Conservation (phyloP, 2,797 vertebrate species). For the Coranthus polyacanthus region DNA sequence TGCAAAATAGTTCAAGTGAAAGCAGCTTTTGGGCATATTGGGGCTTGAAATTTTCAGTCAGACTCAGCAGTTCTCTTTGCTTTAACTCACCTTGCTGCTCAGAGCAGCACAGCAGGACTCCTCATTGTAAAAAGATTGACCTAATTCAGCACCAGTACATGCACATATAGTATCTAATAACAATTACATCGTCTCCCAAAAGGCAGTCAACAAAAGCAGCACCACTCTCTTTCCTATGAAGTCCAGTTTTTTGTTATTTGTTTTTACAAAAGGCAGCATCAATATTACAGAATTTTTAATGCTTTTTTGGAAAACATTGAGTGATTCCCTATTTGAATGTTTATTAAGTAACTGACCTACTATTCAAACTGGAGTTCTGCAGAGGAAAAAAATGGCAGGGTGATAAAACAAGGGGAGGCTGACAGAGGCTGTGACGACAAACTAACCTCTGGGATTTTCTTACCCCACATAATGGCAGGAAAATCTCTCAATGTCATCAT, state of each 20-base stretch:
- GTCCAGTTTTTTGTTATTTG: not conserved
- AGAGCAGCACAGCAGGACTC: conserved; percentile 5
- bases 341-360: conserved; percentile 36
- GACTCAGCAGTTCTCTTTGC: not conserved
- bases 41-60: not conserved
- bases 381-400: conserved; percentile 24
- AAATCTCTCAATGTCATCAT: conserved; percentile 75
- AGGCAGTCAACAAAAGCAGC: conserved; percentile 3
- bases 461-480: conserved; percentile 76
- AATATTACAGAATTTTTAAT: too few species aligned
- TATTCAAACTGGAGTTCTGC: conserved; percentile 25
- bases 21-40: not conserved
- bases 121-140: conserved; percentile 5
- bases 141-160: conserved; percentile 21
- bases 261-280: too few species aligned
- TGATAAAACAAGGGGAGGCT: conserved; percentile 18
- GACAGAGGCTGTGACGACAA: conserved; percentile 48
- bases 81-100: not conserved
- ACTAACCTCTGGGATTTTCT: conserved; percentile 66
- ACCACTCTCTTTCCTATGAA: not conserved
- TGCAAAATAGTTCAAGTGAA: not conserved
- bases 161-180: not conserved
- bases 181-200: conserved; percentile 2
- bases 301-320: conserved; percentile 2
- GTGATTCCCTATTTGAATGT: conserved; percentile 1